A percentile compares a stretch with the other conserved stretches of the same genome.
These are phyloP conservation scores for Parelbella ahira DNA, from an alignment of 2,888 invertebrate genomes.

Conservation along the genomic window DNA sequence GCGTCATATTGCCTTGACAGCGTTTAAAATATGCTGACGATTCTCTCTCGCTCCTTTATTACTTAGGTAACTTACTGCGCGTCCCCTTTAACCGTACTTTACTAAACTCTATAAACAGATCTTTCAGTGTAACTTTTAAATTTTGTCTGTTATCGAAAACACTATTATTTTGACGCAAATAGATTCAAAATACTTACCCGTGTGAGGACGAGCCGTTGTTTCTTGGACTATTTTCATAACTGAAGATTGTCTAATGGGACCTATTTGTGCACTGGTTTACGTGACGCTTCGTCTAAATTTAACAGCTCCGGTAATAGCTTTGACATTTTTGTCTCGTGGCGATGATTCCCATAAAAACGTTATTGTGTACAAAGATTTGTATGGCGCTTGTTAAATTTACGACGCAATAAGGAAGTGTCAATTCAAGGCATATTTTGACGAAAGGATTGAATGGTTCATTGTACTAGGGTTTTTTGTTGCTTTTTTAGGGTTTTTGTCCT, in stretches of 20 bases:
- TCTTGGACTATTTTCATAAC: too few species aligned
- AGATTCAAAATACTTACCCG: too few species aligned
- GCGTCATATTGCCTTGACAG: constrained; percentile 73
- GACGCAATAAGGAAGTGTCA: constrained; percentile 76
- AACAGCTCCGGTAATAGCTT: neutral
- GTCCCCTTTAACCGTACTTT: constrained; percentile 1
- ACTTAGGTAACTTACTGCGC: constrained; percentile 5
- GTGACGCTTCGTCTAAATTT: too few species aligned
- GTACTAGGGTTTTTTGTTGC: constrained; percentile 53
- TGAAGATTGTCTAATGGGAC: neutral
- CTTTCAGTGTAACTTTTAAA: too few species aligned
- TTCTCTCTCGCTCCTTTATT: constrained; percentile 38
- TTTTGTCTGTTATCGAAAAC: too few species aligned
- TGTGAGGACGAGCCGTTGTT: too few species aligned
- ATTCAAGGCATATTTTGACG: constrained; percentile 68
- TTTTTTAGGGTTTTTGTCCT: constrained; percentile 58
- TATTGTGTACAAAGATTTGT: constrained; percentile 43
- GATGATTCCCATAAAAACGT: constrained; percentile 30
- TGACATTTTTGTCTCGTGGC: constrained; percentile 22
- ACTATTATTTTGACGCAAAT: too few species aligned
- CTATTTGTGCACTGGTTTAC: constrained; percentile 1
- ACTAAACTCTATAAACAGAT: too few species aligned
- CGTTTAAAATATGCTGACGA: constrained; percentile 69
- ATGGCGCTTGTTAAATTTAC: constrained; percentile 65
- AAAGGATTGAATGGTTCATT: constrained; percentile 75